Evolutionary conservation across 2,113 vertebrate species (phyloP), one percentile per base, ranked within the genome.

Genomic region (Anser cygnoides): DNA sequence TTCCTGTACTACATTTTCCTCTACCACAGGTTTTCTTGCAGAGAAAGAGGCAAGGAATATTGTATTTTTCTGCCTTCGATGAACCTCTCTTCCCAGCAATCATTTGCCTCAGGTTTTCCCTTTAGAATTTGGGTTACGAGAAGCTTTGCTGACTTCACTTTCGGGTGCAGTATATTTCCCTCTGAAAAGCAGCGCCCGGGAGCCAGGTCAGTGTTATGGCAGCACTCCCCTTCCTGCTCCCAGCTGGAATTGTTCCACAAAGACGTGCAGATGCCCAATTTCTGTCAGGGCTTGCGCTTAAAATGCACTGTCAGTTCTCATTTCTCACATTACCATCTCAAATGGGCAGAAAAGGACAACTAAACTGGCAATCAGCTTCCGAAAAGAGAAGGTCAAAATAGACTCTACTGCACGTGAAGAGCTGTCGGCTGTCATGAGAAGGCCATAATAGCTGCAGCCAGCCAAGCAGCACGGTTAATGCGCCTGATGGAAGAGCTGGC

Each of bases 231-330:
- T 95, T 95, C 66, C 82, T 96, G 87, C 87, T 96, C 49, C 1
- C 1, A 88, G 89, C 78, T 97, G 96, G 92, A 97, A 85, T 95
- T 84, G 80, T 54, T 97, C 87, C 92, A 95, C 75, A 52, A 73
- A 96, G 93, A 94, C 62, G 41, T 73, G 39, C 35, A 58, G 82
- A 95, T 93, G 93, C 91, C 62, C 73, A 93, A 61, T 97, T 96
- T 97, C 90, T 96, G 91, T 90, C 91, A 97, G 90, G 91, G 84
- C 87, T 96, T 94, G 77, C 70, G 91, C 91, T 97, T 97, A 92
- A 98, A 97, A 98, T 84, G 88, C 92, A 70, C 93, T 94, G 97
- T 97, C 98, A 96, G 78, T 91, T 98, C 95, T 95, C 91, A 98
- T 98, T 98, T 97, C 93, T 98, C 96, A 96, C 90, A 97, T 97